Evolutionary conservation across 2,113 vertebrate genomes (phyloP), one percentile per base, ranked within the genome.

Genomic region (Bungarus multicinctus): DNA sequence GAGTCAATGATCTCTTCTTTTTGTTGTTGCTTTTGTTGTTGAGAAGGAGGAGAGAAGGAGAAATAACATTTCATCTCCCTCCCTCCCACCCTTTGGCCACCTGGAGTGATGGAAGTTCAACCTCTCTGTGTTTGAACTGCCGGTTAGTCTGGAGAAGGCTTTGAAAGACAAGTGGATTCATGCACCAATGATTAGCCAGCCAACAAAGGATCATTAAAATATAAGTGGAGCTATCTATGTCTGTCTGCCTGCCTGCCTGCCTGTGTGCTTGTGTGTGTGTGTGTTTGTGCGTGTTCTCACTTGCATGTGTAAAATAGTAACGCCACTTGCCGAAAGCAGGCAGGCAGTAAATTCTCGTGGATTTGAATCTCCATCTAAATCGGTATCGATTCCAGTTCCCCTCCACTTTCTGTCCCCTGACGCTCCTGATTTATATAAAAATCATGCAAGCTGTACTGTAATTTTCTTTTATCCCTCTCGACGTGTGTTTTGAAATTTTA

Each of bases 401-500:
- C 53, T 20, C 20, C 6, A 0, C 22, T 23, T 64, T 86, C 47
- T 39, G 18, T 87, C 14, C 18, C 10, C 18, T 34, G 34, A 39
- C 0, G 2, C 34, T 39, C 20, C 16, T 81, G 69, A 91, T 94
- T 93, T 94, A 91, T 69, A 95, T 89, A 94, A 92, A 95, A 96
- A 69, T 91, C 92, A 86, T 81, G 91, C 93, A 53, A 74, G 12
- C 94, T 55, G 22, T 2, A 2, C 90, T 60, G 25, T 85, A 88
- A 92, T 93, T 90, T 90, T 57, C 90, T 92, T 25, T 92, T 90
- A 95, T 91, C 89, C 94, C 34, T 90, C 96, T 89, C 93, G 39
- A 57, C 4, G 12, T 43, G 85, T 95, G 96, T 96, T 96, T 96
- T 94, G 96, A 97, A 96, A 93, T 9, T 9, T 89, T 89, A 91